Evolutionary conservation across 2,113 vertebrate species (phyloP), one percentile per base, ranked within the genome.

Genomic region (Triplophysa siluroides): DNA sequence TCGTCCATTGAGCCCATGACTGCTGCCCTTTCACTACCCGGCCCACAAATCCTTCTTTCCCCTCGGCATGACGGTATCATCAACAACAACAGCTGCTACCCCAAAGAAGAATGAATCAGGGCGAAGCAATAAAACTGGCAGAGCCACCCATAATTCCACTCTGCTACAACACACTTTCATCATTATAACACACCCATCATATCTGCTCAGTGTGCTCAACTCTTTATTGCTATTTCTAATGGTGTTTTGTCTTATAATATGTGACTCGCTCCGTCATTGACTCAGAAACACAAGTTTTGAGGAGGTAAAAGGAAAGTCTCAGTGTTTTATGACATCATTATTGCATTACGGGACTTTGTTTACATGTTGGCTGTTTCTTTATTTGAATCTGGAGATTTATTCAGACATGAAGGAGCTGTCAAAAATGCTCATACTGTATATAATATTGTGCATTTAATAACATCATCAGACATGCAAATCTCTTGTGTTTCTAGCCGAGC

Each of bases 31-130:
- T 62, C 38, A 63, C 38, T 62, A 62, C 38, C 38, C 21, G 16
- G 58, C 41, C 38, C 72, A 75, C 72, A 75, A 75, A 75, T 62
- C 26, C 33, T 47, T 75, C 72, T 75, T 43, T 75, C 72, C 58
- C 41, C 16, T 26, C 4, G 16, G 41, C 58, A 43, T 62, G 58
- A 58, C 72, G 45, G 38, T 24, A 45, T 75, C 72, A 63, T 75
- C 58, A 75, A 62, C 72, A 75, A 62, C 72, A 75, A 75, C 72
- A 75, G 72, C 72, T 75, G 72, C 72, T 62, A 43, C 72, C 72
- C 72, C 23, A 23, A 75, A 75, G 72, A 75, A 75, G 58, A 75
- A 75, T 75, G 58, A 75, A 75, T 75, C 58, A 75, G 26, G 21
- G 21, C 1, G n/a, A 75, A 75, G 33, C 72, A 75, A 62, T 75